phyloP scores from a whole-genome alignment of 2,113 vertebrate species.

The Motacilla alba region DNA sequence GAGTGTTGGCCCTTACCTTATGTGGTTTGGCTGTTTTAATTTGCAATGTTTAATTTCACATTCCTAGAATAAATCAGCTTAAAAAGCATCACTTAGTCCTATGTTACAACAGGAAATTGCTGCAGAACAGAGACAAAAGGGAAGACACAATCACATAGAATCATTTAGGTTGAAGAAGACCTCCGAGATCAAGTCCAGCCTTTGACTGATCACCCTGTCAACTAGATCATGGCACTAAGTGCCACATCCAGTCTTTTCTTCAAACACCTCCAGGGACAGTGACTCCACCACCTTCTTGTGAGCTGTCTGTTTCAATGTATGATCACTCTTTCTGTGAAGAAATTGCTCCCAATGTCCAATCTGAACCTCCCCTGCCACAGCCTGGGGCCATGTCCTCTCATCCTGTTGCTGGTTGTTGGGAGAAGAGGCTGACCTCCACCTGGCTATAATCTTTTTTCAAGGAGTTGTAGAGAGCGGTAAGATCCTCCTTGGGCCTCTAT shows the following conservation, averaged over 20 bases:
- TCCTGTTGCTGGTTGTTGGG: not conserved
- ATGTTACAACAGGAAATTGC: not conserved
- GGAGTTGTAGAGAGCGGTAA: not conserved
- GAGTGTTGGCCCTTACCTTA: not conserved
- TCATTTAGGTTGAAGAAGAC: not conserved
- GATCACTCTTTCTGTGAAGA: not conserved
- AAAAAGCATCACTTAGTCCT: not conserved
- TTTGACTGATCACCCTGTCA: not conserved
- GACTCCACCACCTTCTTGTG: not conserved
- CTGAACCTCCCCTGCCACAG: not conserved
- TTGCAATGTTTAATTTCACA: accelerated
- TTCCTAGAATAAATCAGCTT: not conserved
- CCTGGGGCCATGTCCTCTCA: not conserved
- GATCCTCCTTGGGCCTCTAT: not conserved
- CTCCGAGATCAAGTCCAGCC: not conserved
- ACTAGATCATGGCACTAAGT: not conserved
- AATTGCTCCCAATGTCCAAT: not conserved
- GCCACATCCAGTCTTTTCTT: not conserved
- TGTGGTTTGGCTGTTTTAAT: not conserved
- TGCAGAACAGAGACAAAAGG: not conserved
- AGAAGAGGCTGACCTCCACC: not conserved
- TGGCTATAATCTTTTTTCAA: not conserved
- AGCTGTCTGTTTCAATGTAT: not conserved
- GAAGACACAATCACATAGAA: not conserved
- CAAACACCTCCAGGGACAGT: not conserved